Conservation (phyloP, 2,797 vertebrate species). For the Schizopygopsis pylzovi region DNA sequence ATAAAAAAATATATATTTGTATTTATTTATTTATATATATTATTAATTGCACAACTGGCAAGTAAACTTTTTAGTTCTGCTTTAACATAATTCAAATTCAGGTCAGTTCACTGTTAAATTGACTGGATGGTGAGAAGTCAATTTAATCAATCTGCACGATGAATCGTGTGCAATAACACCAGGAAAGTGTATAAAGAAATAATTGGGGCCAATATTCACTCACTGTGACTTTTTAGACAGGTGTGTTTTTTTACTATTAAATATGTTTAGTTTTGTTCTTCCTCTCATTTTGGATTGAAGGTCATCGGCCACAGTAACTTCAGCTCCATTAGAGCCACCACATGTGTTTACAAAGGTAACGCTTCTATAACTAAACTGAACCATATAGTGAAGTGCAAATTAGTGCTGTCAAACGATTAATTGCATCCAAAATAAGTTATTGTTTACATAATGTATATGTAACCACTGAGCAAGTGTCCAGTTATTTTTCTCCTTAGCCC, state of each 20-base stretch:
- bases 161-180: background rate
- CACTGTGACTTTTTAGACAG: too few species aligned
- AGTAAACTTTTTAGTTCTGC: background rate
- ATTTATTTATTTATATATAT: too few species aligned
- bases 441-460: too few species aligned
- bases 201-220: background rate
- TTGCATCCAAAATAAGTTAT: too few species aligned
- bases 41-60: too few species aligned
- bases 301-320: constrained; percentile 99
- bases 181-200: background rate
- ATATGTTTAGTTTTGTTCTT: background rate
- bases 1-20: too few species aligned
- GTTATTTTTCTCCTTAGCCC: too few species aligned
- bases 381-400: background rate
- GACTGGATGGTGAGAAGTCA: background rate
- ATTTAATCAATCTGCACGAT: too few species aligned
- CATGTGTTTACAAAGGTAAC: constrained; percentile 94
- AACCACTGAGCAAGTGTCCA: too few species aligned
- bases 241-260: background rate
- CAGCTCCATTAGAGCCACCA: constrained; percentile 96
- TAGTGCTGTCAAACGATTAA: too few species aligned
- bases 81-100: background rate
- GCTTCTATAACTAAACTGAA: constrained; percentile 9
- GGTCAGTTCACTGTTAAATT: background rate
- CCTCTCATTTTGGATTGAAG: constrained; percentile 69